Conservation (phyloP, 2,888 invertebrate species). For the Melanotus villosus region DNA sequence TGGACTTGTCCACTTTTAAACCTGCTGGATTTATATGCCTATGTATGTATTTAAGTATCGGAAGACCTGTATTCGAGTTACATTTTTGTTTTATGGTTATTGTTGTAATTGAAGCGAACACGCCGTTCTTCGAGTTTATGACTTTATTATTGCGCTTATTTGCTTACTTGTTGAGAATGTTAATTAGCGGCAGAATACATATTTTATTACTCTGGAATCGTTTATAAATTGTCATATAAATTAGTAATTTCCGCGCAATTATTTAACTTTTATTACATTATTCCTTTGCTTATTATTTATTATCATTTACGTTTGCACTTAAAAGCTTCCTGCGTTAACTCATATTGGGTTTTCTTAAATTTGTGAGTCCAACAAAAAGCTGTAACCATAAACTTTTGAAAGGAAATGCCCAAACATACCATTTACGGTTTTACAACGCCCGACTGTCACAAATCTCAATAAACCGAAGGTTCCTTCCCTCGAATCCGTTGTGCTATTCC, state of each 20-base stretch:
- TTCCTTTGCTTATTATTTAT: background rate
- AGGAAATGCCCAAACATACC: no score
- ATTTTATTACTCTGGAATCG: conserved; percentile 10
- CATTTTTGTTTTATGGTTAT: conserved; percentile 44
- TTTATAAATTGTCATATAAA: conserved; percentile 13
- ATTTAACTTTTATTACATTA: background rate
- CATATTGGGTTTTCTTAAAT: no score
- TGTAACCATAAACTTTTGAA: no score
- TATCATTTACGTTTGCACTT: background rate
- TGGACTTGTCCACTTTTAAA: conserved; percentile 23
- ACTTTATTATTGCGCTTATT: conserved; percentile 38
- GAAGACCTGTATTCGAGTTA: conserved; percentile 40
- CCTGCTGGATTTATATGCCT: conserved; percentile 37
- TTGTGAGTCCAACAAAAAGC: no score
- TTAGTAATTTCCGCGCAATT: conserved; percentile 15
- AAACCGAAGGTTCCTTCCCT: no score
- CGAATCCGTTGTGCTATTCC: no score
- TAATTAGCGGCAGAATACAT: conserved; percentile 27
- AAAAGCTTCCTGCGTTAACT: no score
- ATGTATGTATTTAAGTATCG: conserved; percentile 28
- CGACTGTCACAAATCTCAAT: no score
- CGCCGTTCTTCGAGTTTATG: conserved; percentile 37
- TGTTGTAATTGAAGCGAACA: conserved; percentile 39
- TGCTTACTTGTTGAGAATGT: conserved; percentile 30
- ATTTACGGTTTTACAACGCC: no score